A percentile compares a stretch with the other conserved stretches of the same genome.
phyloP scores from a whole-genome alignment of 2,888 invertebrate genomes.

The Isotomurus palustris region DNA sequence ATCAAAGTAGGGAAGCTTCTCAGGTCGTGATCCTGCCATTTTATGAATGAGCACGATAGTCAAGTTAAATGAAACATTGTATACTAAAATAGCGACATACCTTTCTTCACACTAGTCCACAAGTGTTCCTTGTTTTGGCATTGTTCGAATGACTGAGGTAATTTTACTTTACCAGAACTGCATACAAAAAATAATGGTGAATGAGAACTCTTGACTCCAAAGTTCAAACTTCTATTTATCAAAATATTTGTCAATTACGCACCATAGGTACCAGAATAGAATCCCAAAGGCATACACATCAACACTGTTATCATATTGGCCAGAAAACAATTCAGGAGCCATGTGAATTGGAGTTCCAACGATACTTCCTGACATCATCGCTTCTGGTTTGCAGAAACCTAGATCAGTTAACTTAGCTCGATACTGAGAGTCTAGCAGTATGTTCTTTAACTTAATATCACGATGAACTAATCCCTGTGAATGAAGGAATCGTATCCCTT shows the following conservation, averaged over 20 bases:
- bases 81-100: conserved; percentile 51
- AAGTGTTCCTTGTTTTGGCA: conserved; percentile 81
- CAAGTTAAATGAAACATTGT: background rate
- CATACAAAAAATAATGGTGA: too few relatives aligned
- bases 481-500: conserved; percentile 82
- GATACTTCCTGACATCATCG: conserved; percentile 83
- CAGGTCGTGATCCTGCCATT: conserved; percentile 69
- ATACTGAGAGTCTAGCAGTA: conserved; percentile 66
- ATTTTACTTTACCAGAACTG: conserved; percentile 68
- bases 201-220: too few relatives aligned
- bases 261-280: conserved; percentile 83
- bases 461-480: conserved; percentile 82
- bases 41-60: background rate
- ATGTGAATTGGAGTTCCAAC: conserved; percentile 87
- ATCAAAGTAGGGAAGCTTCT: conserved; percentile 67
- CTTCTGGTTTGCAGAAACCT: conserved; percentile 84
- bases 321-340: conserved; percentile 80
- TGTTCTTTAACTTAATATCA: conserved; percentile 86
- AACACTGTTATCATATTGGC: conserved; percentile 74
- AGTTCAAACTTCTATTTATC: too few relatives aligned
- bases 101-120: conserved; percentile 77
- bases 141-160: conserved; percentile 74
- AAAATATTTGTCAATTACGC: too few relatives aligned
- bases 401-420: conserved; percentile 80
- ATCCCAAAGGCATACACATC: conserved; percentile 89